Base-by-base conservation (phyloP, 1,140 invertebrate species). In the Rhagoletis zephyria region DNA sequence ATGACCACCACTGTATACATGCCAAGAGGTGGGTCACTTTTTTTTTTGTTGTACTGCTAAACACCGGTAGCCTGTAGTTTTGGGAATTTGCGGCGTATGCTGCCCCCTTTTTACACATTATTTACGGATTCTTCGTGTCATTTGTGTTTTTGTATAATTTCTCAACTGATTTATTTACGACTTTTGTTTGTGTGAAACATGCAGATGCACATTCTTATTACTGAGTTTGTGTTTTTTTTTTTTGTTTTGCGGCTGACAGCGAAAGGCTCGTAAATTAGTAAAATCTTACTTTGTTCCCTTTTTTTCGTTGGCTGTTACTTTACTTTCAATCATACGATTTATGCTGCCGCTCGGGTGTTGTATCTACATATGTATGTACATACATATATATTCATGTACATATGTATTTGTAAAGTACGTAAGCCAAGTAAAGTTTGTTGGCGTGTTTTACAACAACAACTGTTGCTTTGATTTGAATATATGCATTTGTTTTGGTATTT, bases 211-310 rank as follows among this genome's bases (percentile, higher is more conserved):
- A 70, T 2, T 74, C 70, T 48, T 51, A 74, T 74, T 19, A 48
- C 30, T 45, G 14, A 19, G 51, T 42, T 30, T 30, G 30, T 30
- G 30, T 30, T 30, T 30, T 30, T 30, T 30, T 30, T 30, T 30
- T 30, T 30, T 30, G 30, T 30, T 30, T 30, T 30, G 30, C 30
- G 30, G 30, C 30, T 10, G 6, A 7, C 45, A 19, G 74, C 74
- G 48, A 81, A 81, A 81, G 74, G 74, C 74, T 81, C 74, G n/a
- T 81, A 81, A 81, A 81, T 81, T 81, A 81, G 56, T 81, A 81
- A 81, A 81, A 81, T 81, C 48, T 81, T 81, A 59, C 51, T 81
- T 81, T 30, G 74, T 59, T 81, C 48, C 74, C 74, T 56, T 59
- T 81, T 81, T 30, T 30, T 30, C 30, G 30, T 30, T 30, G 30